Evolutionary conservation across 2,113 vertebrate species (phyloP), one percentile per base, ranked within the genome.

Genomic region (Poeciliopsis prolifica): DNA sequence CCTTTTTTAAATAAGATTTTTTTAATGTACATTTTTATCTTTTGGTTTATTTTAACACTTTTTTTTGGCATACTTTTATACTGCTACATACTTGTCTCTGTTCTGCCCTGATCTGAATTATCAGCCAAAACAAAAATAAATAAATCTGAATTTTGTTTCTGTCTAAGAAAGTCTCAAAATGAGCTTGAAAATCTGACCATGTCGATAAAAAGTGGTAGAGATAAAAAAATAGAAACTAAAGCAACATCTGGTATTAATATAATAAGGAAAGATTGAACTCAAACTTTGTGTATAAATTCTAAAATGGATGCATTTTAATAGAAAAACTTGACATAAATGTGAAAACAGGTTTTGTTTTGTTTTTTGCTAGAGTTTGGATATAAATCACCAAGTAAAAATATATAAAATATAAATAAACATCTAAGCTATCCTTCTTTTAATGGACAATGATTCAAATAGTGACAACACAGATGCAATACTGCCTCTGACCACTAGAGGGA

Each of bases 401-500:
- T 0, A 37, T 35, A 11, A 35, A 35, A 35, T 35, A 35, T 35
- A 35, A 35, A 35, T 35, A 11, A 35, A 35, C 35, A 37, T 37
- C 35, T 37, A 37, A 37, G 11, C 35, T 22, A 29, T 58, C 42
- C 64, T 85, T 70, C 79, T 58, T 79, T 62, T 85, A 83, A 76
- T 78, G 65, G 62, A 28, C 1, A 58, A 68, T 72, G 12, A 72
- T 80, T 82, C 26, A 72, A 1, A 17, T 22, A 12, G 24, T 74
- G 29, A 12, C 69, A 48, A 72, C 1, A 24, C 42, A 14, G 3
- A 0, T 81, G 81, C 77, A 72, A 6, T 88, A 2, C 74, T 10
- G 17, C 13, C 1, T 65, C 0, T 70, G 6, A n/a, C 85, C 93
- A 87, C 89, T 86, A 91, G 92, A 90, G 91, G 69, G 87, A 30